phyloP scores from a whole-genome alignment of 1,140 invertebrate species.

The Drosophila saltans region DNA sequence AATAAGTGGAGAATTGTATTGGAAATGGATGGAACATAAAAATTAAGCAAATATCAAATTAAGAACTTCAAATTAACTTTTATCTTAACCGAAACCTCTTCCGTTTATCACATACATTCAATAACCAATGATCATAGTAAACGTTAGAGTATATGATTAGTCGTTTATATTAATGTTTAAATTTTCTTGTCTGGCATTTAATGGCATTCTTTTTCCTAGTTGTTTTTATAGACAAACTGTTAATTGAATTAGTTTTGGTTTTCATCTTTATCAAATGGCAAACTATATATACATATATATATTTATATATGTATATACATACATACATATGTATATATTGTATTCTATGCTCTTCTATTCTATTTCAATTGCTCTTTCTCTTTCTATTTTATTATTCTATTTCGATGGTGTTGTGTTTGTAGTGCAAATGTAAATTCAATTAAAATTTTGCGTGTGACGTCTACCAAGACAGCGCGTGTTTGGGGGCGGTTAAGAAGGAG shows the following conservation, averaged over 20 bases:
- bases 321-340: neutral
- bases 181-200: neutral
- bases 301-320: neutral
- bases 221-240: conserved; percentile 64
- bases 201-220: conserved; percentile 51
- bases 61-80: too few relatives aligned
- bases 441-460: conserved; percentile 76
- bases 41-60: too few relatives aligned
- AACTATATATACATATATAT: conserved; percentile 49
- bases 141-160: neutral
- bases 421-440: conserved; percentile 73
- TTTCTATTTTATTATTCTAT: conserved; percentile 17
- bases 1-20: too few relatives aligned
- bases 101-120: too few relatives aligned
- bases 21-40: too few relatives aligned
- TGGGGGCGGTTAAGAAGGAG: conserved; percentile 12
- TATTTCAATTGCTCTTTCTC: conserved; percentile 3
- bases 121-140: too few relatives aligned
- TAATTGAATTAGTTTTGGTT: conserved; percentile 74
- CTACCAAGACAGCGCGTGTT: conserved; percentile 45
- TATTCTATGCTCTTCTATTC: conserved; percentile 14
- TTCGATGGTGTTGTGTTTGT: conserved; percentile 7
- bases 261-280: conserved; percentile 55
- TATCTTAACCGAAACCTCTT: too few relatives aligned
- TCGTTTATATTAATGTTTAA: neutral